Evolutionary conservation across 2,113 vertebrate genomes (phyloP).

Genomic region (Morphnarchus princeps): DNA sequence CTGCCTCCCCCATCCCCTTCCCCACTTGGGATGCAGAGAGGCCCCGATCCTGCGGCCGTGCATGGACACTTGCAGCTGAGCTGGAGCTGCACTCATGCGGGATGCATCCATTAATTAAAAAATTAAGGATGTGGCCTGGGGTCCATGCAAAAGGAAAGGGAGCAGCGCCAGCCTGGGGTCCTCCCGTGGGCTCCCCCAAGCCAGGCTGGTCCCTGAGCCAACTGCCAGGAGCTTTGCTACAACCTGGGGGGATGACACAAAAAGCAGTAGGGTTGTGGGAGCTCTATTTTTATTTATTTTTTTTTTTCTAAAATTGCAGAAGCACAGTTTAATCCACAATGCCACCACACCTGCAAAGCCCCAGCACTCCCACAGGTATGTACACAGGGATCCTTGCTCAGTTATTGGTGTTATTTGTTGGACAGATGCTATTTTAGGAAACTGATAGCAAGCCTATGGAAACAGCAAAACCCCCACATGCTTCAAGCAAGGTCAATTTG

Average conservation of each 20-base stretch:
- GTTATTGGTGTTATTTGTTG: background rate
- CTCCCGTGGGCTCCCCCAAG: fast-evolving
- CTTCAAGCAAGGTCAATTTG: background rate
- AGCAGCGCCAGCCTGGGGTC: background rate
- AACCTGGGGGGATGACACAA: background rate
- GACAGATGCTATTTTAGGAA: background rate
- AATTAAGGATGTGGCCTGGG: background rate
- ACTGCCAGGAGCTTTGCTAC: background rate
- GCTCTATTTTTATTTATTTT: fast-evolving
- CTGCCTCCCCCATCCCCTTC: background rate
- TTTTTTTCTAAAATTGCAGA: background rate
- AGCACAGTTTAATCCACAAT: background rate
- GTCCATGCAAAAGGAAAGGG: background rate
- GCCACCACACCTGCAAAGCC: background rate
- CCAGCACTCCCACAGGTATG: background rate
- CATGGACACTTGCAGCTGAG: background rate
- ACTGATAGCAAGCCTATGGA: background rate
- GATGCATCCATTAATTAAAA: background rate
- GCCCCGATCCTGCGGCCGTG: background rate
- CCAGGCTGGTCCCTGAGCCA: background rate
- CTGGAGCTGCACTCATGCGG: fast-evolving
- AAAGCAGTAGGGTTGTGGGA: background rate
- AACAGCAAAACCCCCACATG: background rate
- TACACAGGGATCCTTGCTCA: fast-evolving
- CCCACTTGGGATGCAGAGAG: fast-evolving